phyloP scores from a whole-genome alignment of 1,140 invertebrate genomes.

The Drosophila leontia region DNA sequence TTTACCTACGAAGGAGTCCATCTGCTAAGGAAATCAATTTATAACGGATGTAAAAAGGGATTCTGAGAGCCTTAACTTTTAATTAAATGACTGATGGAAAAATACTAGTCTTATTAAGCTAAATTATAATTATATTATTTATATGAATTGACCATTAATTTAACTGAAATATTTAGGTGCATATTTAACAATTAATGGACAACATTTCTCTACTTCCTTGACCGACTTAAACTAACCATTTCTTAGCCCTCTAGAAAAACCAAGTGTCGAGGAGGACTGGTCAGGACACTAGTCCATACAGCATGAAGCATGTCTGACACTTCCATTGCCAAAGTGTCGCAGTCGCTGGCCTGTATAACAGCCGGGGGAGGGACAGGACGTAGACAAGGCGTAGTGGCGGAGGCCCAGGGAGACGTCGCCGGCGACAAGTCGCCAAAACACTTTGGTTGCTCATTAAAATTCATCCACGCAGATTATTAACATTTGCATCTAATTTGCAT shows the following conservation, averaged over 20 bases:
- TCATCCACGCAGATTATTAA: slow-evolving; percentile 83
- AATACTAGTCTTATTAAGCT: no score
- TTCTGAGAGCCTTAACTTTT: background rate
- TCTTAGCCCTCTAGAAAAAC: slow-evolving; percentile 31
- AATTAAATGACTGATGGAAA: no score
- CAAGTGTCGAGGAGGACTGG: slow-evolving; percentile 26
- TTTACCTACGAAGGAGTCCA: background rate
- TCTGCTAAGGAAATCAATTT: background rate
- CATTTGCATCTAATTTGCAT: slow-evolving; percentile 83
- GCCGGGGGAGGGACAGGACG: background rate
- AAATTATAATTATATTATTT: background rate
- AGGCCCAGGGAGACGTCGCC: slow-evolving; percentile 33
- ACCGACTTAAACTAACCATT: slow-evolving; percentile 29
- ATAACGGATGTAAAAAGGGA: background rate
- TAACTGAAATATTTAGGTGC: background rate
- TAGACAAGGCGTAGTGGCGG: background rate
- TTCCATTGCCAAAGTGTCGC: slow-evolving; percentile 28
- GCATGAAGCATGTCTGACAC: slow-evolving; percentile 69
- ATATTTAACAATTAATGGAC: background rate
- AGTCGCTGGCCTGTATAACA: slow-evolving; percentile 17
- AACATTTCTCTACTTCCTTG: slow-evolving; percentile 3
- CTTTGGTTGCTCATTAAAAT: slow-evolving; percentile 79
- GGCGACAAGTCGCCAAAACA: slow-evolving; percentile 79
- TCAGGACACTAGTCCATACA: slow-evolving; percentile 61
- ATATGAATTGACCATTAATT: background rate